Evolutionary conservation across 2,113 vertebrate species (phyloP).

Genomic region (Charadrius vociferus): DNA sequence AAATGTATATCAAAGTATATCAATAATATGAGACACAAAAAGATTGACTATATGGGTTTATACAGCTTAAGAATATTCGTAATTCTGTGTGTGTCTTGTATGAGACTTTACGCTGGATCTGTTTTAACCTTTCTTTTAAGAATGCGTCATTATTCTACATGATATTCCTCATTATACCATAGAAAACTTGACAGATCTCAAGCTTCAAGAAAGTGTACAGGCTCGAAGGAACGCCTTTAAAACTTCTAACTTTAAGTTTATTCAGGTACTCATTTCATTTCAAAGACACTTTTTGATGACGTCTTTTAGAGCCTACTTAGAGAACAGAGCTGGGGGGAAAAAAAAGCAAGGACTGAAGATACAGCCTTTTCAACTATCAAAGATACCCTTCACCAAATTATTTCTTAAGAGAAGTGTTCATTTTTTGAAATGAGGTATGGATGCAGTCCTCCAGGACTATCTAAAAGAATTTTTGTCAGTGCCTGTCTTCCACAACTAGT

Average conservation of each 20-base stretch:
- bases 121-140: not conserved
- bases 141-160: not conserved
- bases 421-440: not conserved
- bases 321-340: not conserved
- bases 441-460: not conserved
- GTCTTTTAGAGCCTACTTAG: not conserved
- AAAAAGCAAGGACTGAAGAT: not conserved
- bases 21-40: not conserved
- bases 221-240: not conserved
- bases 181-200: not conserved
- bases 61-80: not conserved
- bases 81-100: not conserved
- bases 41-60: not conserved
- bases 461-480: not conserved
- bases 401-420: not conserved
- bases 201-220: not conserved
- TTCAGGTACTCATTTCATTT: not conserved
- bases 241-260: not conserved
- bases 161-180: not conserved
- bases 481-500: not conserved
- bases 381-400: not conserved
- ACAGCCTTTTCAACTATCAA: not conserved
- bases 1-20: not conserved
- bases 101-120: not conserved
- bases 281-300: not conserved